Conservation (phyloP, 2,113 vertebrate genomes). For the Clarias batrachus region DNA sequence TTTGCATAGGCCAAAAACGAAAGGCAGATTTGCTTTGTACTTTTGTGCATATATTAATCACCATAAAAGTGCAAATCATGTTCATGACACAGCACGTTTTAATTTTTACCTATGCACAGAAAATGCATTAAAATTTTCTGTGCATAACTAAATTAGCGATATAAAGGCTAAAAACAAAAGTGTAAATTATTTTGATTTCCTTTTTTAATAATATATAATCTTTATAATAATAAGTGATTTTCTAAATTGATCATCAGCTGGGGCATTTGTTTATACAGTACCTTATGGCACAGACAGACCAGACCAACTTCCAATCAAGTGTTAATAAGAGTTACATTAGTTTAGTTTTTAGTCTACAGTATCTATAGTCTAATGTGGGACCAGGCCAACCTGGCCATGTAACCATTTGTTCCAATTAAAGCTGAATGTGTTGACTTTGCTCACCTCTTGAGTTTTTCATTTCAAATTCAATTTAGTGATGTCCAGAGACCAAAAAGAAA, state of each 20-base stretch:
- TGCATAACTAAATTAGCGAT: neutral
- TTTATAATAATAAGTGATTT: neutral
- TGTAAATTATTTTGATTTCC: neutral
- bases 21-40: no score
- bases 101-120: neutral
- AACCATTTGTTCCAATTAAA: no score
- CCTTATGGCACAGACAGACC: neutral
- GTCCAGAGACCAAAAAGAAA: no score
- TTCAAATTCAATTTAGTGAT: no score
- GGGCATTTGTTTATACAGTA: neutral
- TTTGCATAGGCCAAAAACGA: neutral
- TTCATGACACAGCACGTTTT: neutral
- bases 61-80: neutral
- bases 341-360: neutral
- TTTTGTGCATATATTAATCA: neutral
- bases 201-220: neutral
- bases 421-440: no score
- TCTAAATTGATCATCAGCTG: neutral
- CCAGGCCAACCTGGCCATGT: no score
- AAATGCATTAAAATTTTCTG: neutral
- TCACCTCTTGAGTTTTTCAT: no score
- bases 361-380: no score
- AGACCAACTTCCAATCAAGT: neutral
- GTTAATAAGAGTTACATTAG: neutral
- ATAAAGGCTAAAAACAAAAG: neutral